Base-by-base conservation (phyloP, 1,140 invertebrate genomes). In the Ceratina japonica region DNA sequence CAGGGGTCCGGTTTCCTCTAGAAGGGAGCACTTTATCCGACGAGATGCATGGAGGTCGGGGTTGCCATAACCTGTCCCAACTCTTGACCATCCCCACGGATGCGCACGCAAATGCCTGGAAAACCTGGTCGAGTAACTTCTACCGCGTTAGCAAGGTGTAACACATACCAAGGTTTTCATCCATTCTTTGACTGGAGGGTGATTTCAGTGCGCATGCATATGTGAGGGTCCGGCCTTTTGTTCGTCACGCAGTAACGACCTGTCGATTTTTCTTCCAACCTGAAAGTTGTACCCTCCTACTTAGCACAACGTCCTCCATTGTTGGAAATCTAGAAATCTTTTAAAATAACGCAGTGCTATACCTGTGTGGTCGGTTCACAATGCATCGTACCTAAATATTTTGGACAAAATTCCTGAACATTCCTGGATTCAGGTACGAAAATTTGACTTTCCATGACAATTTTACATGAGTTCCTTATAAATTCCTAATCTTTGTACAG, bases 271-370 rank as follows among this genome's bases (percentile, higher is more conserved):
- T 73, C 1, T 66, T 44, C 65, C 81, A 75, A 77, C 76, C 59
- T n/a, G 56, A 80, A 86, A 89, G 89, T 86, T 83, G 85, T 86
- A 65, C 70, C 76, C 65, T 12, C 61, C 20, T 44, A 44, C 37
- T 31, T 52, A 75, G 24, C 27, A 18, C 1, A 63, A 12, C 58
- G 31, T 15, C 49, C 65, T 16, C 59, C 44, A 85, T 88, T 87
- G 79, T 88, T 81, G 73, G 87, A 88, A 88, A 89, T 89, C 88
- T 87, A 31, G 80, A 87, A 90, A 90, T 88, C 87, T 86, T 73
- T 87, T 86, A 75, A 87, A 87, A 89, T 90, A 90, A 89, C 84
- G 73, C 76, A 8, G 27, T 44, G 37, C 56, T 79, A 76, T 75
- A 87, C 87, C 88, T 85, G 85, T 61, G 66, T 72, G 22, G 20